These are phyloP conservation scores for Orthonyx spaldingii DNA, from an alignment of 2,113 vertebrate genomes.

Conservation along the genomic window DNA sequence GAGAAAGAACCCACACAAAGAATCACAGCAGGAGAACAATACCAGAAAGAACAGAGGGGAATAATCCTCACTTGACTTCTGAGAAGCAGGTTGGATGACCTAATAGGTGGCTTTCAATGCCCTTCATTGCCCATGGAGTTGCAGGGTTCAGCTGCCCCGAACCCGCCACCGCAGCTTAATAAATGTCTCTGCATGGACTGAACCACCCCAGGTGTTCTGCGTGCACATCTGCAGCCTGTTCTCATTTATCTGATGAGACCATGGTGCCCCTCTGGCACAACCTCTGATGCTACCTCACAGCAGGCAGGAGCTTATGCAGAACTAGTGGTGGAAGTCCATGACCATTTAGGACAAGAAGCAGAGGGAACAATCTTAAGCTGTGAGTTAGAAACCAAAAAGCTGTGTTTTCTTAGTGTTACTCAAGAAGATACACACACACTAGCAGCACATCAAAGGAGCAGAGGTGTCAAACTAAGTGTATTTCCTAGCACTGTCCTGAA, in stretches of 20 bases:
- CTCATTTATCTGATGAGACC: background rate
- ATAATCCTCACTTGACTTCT: constrained; percentile 19
- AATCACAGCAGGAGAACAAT: constrained; percentile 33
- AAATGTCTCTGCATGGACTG: background rate
- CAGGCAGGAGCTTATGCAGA: background rate
- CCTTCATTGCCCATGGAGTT: background rate
- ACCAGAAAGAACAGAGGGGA: constrained; percentile 2
- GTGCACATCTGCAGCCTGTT: background rate
- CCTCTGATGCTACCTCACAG: background rate
- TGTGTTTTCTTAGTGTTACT: background rate
- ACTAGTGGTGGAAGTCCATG: background rate
- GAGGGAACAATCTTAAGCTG: background rate
- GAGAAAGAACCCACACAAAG: constrained; percentile 27
- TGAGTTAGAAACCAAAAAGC: background rate
- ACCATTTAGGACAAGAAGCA: background rate
- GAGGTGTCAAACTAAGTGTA: background rate
- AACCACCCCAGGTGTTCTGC: background rate
- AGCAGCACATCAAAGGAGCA: background rate
- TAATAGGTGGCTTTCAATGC: constrained; percentile 22
- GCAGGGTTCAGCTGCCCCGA: background rate
- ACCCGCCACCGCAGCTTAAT: background rate
- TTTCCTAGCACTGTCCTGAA: background rate
- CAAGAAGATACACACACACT: background rate
- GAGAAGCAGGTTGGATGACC: constrained; percentile 10
- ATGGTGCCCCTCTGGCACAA: background rate